phyloP scores from a whole-genome alignment of 2,113 vertebrate species.

The Emydura subglobosa region DNA sequence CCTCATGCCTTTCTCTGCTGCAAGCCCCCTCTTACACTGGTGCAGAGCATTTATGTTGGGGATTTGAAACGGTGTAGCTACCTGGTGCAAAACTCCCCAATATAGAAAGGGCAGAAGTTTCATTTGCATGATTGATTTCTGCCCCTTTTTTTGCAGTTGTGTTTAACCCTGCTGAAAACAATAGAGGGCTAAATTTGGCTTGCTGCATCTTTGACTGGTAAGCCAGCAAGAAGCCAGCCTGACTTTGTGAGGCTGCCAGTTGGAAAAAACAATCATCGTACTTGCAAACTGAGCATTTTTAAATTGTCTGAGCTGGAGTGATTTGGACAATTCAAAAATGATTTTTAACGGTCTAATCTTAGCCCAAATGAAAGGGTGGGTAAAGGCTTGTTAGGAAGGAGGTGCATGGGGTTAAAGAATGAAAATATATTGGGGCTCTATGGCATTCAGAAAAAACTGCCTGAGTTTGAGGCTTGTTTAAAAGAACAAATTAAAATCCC shows the following conservation, averaged over 20 bases:
- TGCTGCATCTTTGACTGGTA: background rate
- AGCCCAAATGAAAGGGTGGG: constrained; percentile 21
- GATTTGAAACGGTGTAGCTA: background rate
- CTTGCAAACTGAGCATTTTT: constrained; percentile 25
- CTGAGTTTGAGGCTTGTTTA: background rate
- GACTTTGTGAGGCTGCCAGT: background rate
- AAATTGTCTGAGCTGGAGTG: background rate
- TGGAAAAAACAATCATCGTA: constrained; percentile 42
- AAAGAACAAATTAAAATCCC: background rate
- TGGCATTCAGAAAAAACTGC: background rate
- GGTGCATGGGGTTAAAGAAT: constrained; percentile 6
- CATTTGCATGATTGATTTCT: background rate
- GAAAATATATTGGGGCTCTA: background rate
- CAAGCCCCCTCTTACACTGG: background rate
- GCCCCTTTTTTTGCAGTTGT: background rate
- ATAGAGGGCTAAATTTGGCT: background rate
- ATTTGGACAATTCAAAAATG: constrained; percentile 19
- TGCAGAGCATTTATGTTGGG: background rate
- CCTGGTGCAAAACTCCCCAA: background rate
- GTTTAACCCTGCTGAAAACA: background rate
- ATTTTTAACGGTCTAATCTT: constrained; percentile 7
- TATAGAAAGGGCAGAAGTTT: background rate
- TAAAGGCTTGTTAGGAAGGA: constrained; percentile 21
- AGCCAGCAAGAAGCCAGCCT: background rate
- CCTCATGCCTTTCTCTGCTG: background rate